These are phyloP conservation scores for Hydractinia symbiolongicarpus DNA, from an alignment of 30 jellyfish, hydroid and myxozoan species.

Conservation along the genomic window DNA sequence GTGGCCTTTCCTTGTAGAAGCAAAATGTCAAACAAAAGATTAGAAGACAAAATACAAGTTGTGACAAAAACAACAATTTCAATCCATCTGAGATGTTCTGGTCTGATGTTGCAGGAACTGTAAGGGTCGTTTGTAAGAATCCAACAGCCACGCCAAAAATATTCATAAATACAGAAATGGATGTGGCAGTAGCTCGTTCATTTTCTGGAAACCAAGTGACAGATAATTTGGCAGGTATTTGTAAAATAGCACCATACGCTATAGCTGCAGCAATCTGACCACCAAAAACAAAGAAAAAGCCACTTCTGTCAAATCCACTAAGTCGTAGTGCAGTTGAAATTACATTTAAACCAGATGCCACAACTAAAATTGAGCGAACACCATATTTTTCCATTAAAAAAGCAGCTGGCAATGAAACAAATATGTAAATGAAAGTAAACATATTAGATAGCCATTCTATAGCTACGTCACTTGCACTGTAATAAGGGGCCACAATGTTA, in stretches of 20 bases:
- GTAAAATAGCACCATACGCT: slow-evolving; percentile 59
- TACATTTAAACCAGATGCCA: slow-evolving; percentile 58
- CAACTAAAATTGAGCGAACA: slow-evolving; percentile 36
- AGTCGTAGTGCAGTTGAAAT: slow-evolving; percentile 47
- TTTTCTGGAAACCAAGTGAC: slow-evolving; percentile 86
- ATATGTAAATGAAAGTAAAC: slow-evolving; percentile 49
- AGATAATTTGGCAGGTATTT: slow-evolving; percentile 72
- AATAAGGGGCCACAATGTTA: slow-evolving; percentile 43
- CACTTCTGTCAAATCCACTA: slow-evolving; percentile 47
- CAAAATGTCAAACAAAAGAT: slow-evolving; percentile 26
- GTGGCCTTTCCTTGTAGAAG: slow-evolving; percentile 47
- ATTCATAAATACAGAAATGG: slow-evolving; percentile 74
- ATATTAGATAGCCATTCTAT: slow-evolving; percentile 73
- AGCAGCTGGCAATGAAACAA: slow-evolving; percentile 76
- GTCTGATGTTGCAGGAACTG: slow-evolving; percentile 40
- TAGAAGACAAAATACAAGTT: slow-evolving; percentile 42
- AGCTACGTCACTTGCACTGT: slow-evolving; percentile 19
- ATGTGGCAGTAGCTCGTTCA: slow-evolving; percentile 83
- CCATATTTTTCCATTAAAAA: slow-evolving; percentile 50
- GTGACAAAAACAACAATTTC: slow-evolving; percentile 35
- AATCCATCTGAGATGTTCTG: slow-evolving; percentile 36
- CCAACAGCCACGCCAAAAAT: slow-evolving; percentile 82
- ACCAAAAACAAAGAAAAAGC: slow-evolving; percentile 38
- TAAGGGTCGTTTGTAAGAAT: slow-evolving; percentile 59
- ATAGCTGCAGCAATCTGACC: slow-evolving; percentile 82